Conservation (phyloP, 2,113 vertebrate genomes). For the Acrocephalus kingi region DNA sequence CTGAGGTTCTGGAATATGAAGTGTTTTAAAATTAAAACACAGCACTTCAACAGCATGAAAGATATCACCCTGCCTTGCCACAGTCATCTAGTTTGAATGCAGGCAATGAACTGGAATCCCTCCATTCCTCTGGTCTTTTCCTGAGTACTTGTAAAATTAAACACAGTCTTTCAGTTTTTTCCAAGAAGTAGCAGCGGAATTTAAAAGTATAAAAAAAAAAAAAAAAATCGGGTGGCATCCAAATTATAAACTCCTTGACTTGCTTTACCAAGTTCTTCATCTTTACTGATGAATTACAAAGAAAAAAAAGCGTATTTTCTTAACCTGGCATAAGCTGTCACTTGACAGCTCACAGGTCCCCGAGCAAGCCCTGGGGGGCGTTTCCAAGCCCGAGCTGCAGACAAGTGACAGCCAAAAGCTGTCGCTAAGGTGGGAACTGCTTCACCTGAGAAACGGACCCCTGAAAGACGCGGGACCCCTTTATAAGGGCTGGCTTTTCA, state of each 20-base stretch:
- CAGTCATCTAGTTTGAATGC: neutral
- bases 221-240: accelerated
- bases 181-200: neutral
- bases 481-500: neutral
- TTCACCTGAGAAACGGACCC: accelerated
- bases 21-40: neutral
- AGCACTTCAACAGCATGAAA: neutral
- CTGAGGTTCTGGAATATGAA: neutral
- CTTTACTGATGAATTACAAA: neutral
- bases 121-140: neutral
- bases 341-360: neutral
- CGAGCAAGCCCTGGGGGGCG: neutral
- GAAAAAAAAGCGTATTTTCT: accelerated
- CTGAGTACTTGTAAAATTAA: neutral
- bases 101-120: neutral
- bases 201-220: neutral
- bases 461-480: neutral
- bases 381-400: neutral
- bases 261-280: neutral
- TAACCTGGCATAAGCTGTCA: accelerated
- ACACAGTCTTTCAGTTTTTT: neutral
- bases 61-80: neutral
- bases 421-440: neutral
- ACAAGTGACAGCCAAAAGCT: neutral
- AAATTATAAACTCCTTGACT: neutral